Conservation (phyloP, 2,113 vertebrate genomes). For the Lathamus discolor region DNA sequence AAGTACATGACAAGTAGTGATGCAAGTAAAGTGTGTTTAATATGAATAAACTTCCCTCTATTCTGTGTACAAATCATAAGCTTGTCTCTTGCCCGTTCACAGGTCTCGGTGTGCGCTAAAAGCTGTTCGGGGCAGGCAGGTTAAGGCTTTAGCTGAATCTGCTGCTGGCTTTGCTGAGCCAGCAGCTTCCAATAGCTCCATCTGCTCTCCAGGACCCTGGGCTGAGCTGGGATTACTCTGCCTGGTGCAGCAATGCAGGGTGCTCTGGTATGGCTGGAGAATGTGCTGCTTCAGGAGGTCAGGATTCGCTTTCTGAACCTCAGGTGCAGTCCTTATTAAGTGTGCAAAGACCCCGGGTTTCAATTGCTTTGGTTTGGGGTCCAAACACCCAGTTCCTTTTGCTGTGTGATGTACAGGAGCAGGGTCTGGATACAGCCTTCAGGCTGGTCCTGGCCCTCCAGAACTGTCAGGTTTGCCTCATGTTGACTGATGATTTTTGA, state of each 20-base stretch:
- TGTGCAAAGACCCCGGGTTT: neutral
- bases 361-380: neutral
- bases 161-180: neutral
- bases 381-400: accelerated
- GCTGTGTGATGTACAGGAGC: neutral
- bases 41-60: constrained; percentile 21
- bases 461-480: too few species aligned
- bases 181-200: neutral
- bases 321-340: accelerated
- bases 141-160: neutral
- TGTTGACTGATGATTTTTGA: neutral
- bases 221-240: neutral
- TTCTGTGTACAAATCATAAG: neutral
- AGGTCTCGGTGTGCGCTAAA: neutral
- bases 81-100: neutral
- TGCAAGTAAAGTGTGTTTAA: neutral
- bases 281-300: neutral
- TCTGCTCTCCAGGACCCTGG: neutral
- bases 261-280: neutral
- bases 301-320: neutral
- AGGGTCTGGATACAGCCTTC: neutral
- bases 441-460: too few species aligned
- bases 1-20: neutral
- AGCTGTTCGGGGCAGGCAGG: neutral
- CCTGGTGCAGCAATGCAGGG: neutral